Percentiles rank a stretch among this genome's conserved stretches.
phyloP scores from a whole-genome alignment of 2,888 invertebrate genomes.

The Eupithecia centaureata region DNA sequence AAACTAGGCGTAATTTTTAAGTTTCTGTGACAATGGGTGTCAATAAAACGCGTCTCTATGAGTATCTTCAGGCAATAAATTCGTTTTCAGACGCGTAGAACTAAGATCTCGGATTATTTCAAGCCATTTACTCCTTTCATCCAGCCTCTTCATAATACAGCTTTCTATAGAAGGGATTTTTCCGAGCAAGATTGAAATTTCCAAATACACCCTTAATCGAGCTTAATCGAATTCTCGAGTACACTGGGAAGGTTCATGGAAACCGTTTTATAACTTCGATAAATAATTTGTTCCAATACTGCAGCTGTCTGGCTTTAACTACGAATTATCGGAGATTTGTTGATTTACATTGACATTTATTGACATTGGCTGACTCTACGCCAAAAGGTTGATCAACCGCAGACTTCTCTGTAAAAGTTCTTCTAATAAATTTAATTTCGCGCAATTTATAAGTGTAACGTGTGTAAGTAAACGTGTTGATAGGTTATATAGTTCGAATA shows the following conservation, averaged over 20 bases:
- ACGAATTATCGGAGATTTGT: constrained; percentile 9
- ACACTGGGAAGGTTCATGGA: constrained; percentile 45
- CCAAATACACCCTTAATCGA: constrained; percentile 62
- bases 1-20: constrained; percentile 5
- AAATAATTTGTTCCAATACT: constrained; percentile 29
- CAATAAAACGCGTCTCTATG: constrained; percentile 69
- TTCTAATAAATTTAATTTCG: background rate
- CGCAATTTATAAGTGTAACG: background rate
- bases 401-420: background rate
- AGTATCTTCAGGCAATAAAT: constrained; percentile 78
- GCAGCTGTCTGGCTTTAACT: constrained; percentile 29
- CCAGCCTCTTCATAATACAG: constrained; percentile 76
- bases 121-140: constrained; percentile 81
- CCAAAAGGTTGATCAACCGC: background rate
- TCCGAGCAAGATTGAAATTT: constrained; percentile 71
- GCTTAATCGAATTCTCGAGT: constrained; percentile 64
- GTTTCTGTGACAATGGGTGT: constrained; percentile 45
- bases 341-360: constrained; percentile 4
- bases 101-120: constrained; percentile 82
- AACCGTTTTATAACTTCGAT: constrained; percentile 39
- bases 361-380: background rate
- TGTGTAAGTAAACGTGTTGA: background rate
- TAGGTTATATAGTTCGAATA: background rate
- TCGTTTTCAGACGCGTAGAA: constrained; percentile 78
- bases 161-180: constrained; percentile 71